Evolutionary conservation across 2,888 invertebrate genomes (phyloP), one percentile per base, ranked within the genome.

Genomic region (Heliconius ismenius): DNA sequence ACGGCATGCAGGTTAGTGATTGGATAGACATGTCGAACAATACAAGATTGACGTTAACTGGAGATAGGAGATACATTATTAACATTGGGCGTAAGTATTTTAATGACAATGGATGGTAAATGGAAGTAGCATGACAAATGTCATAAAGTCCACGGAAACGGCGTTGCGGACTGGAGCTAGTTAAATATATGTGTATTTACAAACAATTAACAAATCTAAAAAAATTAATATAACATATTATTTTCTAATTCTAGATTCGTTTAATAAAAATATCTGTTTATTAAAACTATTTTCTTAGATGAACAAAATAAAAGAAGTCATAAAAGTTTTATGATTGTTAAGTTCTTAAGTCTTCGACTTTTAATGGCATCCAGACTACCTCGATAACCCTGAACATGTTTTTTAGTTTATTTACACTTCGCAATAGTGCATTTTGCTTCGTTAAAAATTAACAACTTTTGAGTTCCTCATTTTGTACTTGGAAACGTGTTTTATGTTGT

Each of bases 381-480:
- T 81, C 70, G 80, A 75, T 74, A 78, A 74, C 74, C 75, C 64
- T 68, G 77, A 80, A 76, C 78, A 69, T 75, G 78, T 81, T 79
- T 74, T 77, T 75, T 78, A 76, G 77, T 81, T 79, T 79, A 78
- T 79, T 78, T 76, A 76, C 67, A 67, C 76, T 81, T 77, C 70
- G 75, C 68, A 74, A 76, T 65, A 72, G 49, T 75, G 75, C 74
- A 79, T n/a, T 73, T 76, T 39, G 68, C 70, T 78, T 76, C 79
- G 77, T 78, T 79, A 76, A 82, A 80, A 78, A 75, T 76, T 78
- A 79, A 78, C 76, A 78, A 78, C 78, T 76, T 79, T 79, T 64
- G 64, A 75, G 72, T 76, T 76, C 68, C 64, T 76, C 68, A 78
- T 75, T 79, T 78, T 78, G 64, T 68, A 62, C 62, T 77, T 49